Base-by-base conservation (phyloP, 2,797 vertebrate species). In the Iguana delicatissima region DNA sequence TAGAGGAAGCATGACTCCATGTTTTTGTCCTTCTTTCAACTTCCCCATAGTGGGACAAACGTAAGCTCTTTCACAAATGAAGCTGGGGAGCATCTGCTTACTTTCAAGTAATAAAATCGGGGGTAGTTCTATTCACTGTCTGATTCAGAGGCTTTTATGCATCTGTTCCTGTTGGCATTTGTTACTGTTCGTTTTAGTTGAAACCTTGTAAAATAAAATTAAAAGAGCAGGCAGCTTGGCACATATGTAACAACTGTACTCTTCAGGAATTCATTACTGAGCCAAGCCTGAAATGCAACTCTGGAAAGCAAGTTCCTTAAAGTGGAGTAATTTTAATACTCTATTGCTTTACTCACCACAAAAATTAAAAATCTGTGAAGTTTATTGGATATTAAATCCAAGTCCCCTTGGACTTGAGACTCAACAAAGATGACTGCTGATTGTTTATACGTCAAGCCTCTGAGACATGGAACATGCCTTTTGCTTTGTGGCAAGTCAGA, bases 281-380 rank as follows among this genome's bases (percentile, higher is more conserved):
- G 74, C 74, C 67, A 90, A 24, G 86, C 86, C 62, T 92, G 81
- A 83, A 95, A 94, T 59, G 29, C 64, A 92, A 84, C n/a, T 67
- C 74, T 52, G 88, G 64, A 87, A 86, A 93, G 84, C 79, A 94
- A 93, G 92, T 46, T 52, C 55, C 91, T 73, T 89, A 82, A 92
- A 26, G 4, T 90, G 32, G 86, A 84, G 90, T 90, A 64, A 59
- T 91, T 94, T 94, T 94, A 93, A 93, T 92, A 89, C 86, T 91
- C 76, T 92, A 93, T 90, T 90, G 86, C 87, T 83, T 94, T 94
- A 93, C 92, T 93, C 89, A 12, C 76, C 57, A 87, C 73, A 84
- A 79, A 80, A 88, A 94, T 79, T 76, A 94, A 80, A 84, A 94
- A 94, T 95, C 95, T 92, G 93, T 38, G 92, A 94, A 93, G 88